Conservation (phyloP, 2,797 vertebrate genomes). For the Phoeniculus purpureus region DNA sequence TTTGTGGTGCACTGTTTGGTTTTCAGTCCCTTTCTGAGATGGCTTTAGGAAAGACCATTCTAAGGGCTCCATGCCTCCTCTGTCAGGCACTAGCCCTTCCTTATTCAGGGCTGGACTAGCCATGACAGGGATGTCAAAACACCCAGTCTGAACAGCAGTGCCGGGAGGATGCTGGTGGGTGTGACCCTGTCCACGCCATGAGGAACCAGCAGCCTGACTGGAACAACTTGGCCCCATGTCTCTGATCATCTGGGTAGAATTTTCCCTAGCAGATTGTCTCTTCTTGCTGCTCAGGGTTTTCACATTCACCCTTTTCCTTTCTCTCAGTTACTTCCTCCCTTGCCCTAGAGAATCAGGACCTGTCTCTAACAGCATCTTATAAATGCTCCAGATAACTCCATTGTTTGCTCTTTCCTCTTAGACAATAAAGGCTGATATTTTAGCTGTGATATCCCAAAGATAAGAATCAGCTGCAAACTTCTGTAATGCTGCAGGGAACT, state of each 20-base stretch:
- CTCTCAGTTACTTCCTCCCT: background rate
- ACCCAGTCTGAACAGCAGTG: background rate
- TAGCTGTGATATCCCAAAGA: background rate
- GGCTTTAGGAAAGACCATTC: background rate
- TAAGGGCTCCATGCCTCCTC: background rate
- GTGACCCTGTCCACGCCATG: fast-evolving
- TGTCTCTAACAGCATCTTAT: background rate
- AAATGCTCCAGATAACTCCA: background rate
- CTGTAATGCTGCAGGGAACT: background rate
- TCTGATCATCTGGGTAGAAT: background rate
- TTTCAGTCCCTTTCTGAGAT: background rate
- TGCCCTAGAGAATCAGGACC: fast-evolving
- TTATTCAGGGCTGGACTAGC: background rate
- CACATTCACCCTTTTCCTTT: background rate
- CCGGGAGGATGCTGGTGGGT: background rate
- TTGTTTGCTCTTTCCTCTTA: background rate
- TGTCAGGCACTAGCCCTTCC: background rate
- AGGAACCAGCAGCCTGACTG: background rate
- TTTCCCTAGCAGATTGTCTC: background rate
- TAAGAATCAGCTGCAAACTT: background rate
- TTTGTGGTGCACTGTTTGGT: background rate
- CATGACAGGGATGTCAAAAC: background rate
- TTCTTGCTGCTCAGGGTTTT: background rate
- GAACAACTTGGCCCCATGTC: background rate
- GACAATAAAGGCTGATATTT: background rate